Conservation (phyloP, 2,888 invertebrate species). For the Cerceris rybyensis region DNA sequence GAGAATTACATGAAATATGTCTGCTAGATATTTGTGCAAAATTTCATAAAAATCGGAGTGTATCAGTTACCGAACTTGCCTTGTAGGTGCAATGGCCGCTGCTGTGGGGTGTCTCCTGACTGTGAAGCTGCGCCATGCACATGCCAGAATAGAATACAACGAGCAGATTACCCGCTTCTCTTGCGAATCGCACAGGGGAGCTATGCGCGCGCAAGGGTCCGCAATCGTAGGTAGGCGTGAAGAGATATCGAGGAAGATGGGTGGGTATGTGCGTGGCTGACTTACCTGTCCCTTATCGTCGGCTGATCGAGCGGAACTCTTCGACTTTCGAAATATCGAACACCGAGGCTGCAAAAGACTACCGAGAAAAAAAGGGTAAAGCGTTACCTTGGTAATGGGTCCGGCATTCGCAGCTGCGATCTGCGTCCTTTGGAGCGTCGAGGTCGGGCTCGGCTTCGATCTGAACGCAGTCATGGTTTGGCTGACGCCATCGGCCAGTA, state of each 20-base stretch:
- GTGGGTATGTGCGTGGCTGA: no score
- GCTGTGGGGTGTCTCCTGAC: not conserved
- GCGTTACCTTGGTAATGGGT: conserved; percentile 96
- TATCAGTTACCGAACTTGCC: no score
- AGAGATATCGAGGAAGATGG: not conserved
- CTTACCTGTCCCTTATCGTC: not conserved
- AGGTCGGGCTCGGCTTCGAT: conserved; percentile 94
- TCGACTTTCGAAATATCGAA: conserved; percentile 34
- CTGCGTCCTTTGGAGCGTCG: conserved; percentile 85
- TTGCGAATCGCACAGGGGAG: not conserved
- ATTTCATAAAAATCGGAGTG: no score
- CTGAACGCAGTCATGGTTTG: conserved; percentile 99
- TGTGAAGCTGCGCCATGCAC: conserved; percentile 1
- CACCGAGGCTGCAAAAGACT: conserved; percentile 5
- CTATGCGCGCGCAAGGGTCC: not conserved
- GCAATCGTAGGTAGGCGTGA: not conserved
- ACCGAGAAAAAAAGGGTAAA: conserved; percentile 11
- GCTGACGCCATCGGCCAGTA: conserved; percentile 98
- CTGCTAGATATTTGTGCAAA: no score
- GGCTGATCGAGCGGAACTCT: not conserved
- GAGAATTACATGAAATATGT: no score
- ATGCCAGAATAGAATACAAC: conserved; percentile 1
- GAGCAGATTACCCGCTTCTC: not conserved
- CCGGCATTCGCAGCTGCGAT: conserved; percentile 86
- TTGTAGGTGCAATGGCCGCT: not conserved